Evolutionary conservation across 2,888 invertebrate species (phyloP), one percentile per base, ranked within the genome.

Genomic region (Micropterix aruncella): DNA sequence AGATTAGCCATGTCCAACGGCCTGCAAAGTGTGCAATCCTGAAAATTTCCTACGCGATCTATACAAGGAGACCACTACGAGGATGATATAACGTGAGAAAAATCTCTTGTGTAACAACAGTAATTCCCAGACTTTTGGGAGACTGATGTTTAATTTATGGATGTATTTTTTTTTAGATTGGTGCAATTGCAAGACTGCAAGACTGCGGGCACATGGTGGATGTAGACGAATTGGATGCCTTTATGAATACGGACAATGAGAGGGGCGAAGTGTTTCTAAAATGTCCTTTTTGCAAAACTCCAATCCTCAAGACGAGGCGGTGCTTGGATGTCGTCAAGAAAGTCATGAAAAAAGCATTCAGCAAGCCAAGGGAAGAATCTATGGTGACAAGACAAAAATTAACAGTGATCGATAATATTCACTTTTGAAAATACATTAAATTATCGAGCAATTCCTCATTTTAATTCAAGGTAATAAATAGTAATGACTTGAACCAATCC

Each of bases 1-100:
- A 62, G 81, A 80, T n/a, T 83, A 85, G 58, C 67, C 66, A 7
- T 83, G 83, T 58, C 80, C 79, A 14, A 58, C 58, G 19, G 53
- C 74, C 43, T 84, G 83, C 61, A 59, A 66, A 18, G 41, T 56
- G 14, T 84, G 83, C 61, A 53, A 73, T 47, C 62, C 65, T n/a
- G 70, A 69, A 5, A 52, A 61, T 47, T 66, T 74, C 55, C n/a
- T n/a, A n/a, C n/a, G n/a, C n/a, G n/a, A n/a, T n/a, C n/a, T n/a
- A n/a, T n/a, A n/a, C n/a, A n/a, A n/a, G n/a, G n/a, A n/a, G n/a
- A n/a, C n/a, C n/a, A n/a, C n/a, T n/a, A n/a, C n/a, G n/a, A n/a
- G n/a, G n/a, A n/a, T n/a, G n/a, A n/a, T n/a, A n/a, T n/a, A n/a
- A n/a, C n/a, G n/a, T n/a, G n/a, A n/a, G n/a, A n/a, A n/a, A n/a